Conservation (phyloP, 1,140 invertebrate species). For the Diorhabda sublineata region DNA sequence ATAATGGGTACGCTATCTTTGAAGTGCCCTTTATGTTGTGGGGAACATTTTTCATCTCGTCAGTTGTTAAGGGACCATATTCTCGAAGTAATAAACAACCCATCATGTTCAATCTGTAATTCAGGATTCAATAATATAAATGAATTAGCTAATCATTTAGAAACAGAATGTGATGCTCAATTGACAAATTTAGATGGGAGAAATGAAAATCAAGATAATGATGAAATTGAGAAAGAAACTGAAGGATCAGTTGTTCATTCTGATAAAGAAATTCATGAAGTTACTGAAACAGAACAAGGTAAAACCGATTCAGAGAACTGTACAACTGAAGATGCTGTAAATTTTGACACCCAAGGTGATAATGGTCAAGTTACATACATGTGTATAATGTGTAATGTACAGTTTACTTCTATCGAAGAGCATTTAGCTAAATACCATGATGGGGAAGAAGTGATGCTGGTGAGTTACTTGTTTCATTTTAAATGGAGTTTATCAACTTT, state of each 20-base stretch:
- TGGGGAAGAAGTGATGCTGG: slow-evolving; percentile 56
- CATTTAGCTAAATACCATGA: slow-evolving; percentile 63
- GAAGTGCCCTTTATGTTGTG: slow-evolving; percentile 61
- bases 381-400: slow-evolving; percentile 60
- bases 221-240: slow-evolving; percentile 28
- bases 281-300: slow-evolving; percentile 11
- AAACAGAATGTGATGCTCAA: slow-evolving; percentile 53
- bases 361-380: slow-evolving; percentile 49
- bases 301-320: background rate
- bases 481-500: too few relatives aligned
- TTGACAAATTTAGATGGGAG: slow-evolving; percentile 35
- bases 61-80: slow-evolving; percentile 58
- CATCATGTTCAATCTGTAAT: slow-evolving; percentile 58
- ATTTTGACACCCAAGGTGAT: slow-evolving; percentile 14
- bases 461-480: slow-evolving; percentile 17
- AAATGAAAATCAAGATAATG: slow-evolving; percentile 54
- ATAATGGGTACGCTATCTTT: slow-evolving; percentile 36
- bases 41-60: slow-evolving; percentile 55
- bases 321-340: slow-evolving; percentile 11
- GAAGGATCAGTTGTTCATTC: background rate
- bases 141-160: slow-evolving; percentile 60
- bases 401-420: slow-evolving; percentile 59
- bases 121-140: slow-evolving; percentile 58
- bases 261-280: background rate
- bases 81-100: slow-evolving; percentile 54